These are phyloP conservation scores for Onychomys torridus DNA, from an alignment of 2,797 vertebrate genomes.

Conservation along the genomic window DNA sequence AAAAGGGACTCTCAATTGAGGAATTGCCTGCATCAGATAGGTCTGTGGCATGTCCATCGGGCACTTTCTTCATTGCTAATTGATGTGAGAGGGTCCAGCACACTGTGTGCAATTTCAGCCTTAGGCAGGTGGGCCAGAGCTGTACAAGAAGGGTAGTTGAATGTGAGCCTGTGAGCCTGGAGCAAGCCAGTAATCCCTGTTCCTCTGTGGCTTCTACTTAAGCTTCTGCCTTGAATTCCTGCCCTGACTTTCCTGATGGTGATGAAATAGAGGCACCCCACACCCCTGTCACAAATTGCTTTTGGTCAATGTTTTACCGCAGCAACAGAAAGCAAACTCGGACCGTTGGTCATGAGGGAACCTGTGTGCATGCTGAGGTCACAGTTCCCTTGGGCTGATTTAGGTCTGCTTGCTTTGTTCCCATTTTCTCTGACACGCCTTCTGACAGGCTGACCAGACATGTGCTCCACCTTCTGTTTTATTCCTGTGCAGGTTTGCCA, in stretches of 20 bases:
- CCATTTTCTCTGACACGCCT: not conserved
- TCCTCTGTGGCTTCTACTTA: not conserved
- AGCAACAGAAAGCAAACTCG: not conserved
- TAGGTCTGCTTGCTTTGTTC: not conserved
- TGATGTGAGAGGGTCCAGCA: not conserved
- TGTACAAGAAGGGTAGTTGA: not conserved
- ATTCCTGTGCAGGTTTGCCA: not conserved
- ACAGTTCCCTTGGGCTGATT: not conserved
- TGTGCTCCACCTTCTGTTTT: not conserved
- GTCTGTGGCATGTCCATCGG: not conserved
- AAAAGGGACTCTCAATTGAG: not conserved
- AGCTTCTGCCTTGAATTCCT: not conserved
- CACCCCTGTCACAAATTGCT: not conserved
- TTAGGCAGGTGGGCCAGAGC: not conserved
- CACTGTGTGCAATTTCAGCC: not conserved
- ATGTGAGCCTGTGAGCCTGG: not conserved
- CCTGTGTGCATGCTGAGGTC: not conserved
- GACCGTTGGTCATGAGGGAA: not conserved
- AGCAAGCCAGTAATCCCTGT: not conserved
- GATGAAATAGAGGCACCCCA: not conserved
- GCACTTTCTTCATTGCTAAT: not conserved
- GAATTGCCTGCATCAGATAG: not conserved
- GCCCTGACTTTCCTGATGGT: not conserved
- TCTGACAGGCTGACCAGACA: not conserved
- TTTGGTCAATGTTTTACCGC: not conserved